Evolutionary conservation across 1,140 invertebrate genomes (phyloP).

Genomic region (Trachelipus rathkii): DNA sequence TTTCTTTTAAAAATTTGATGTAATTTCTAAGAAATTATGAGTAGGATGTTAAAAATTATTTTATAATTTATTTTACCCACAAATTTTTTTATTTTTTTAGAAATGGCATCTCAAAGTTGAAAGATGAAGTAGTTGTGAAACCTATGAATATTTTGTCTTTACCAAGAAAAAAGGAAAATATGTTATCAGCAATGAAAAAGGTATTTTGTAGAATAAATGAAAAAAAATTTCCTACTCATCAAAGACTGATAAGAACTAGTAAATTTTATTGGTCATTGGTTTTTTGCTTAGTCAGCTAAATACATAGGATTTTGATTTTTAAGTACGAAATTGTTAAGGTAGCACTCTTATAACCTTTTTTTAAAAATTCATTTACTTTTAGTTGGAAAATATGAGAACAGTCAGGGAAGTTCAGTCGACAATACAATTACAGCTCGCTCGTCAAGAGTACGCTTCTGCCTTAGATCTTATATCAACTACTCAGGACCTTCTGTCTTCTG

Average conservation of each 20-base stretch:
- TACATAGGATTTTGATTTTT: too few relatives aligned
- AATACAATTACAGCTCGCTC: conserved; percentile 88
- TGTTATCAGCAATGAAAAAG: conserved; percentile 56
- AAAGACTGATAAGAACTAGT: too few relatives aligned
- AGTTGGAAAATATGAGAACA: conserved; percentile 87
- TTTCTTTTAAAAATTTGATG: conserved; percentile 33
- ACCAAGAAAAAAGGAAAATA: conserved; percentile 54
- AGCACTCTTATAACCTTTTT: too few relatives aligned
- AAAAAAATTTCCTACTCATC: not conserved
- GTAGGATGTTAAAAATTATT: too few relatives aligned
- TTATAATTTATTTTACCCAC: too few relatives aligned
- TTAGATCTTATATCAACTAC: conserved; percentile 94
- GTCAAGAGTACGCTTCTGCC: conserved; percentile 94
- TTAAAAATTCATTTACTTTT: conserved; percentile 26
- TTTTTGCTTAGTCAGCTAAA: too few relatives aligned
- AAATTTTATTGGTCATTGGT: too few relatives aligned
- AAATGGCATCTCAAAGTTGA: conserved; percentile 61
- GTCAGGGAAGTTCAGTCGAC: conserved; percentile 97
- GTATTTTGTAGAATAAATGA: conserved; percentile 47
- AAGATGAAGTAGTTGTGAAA: conserved; percentile 71
- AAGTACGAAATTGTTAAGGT: too few relatives aligned
- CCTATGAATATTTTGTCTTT: conserved; percentile 69
- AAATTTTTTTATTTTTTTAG: conserved; percentile 47
- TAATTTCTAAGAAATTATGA: too few relatives aligned
- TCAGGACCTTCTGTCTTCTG: conserved; percentile 85